Base-by-base conservation (phyloP, 2,113 vertebrate genomes). In the Galbula dea region DNA sequence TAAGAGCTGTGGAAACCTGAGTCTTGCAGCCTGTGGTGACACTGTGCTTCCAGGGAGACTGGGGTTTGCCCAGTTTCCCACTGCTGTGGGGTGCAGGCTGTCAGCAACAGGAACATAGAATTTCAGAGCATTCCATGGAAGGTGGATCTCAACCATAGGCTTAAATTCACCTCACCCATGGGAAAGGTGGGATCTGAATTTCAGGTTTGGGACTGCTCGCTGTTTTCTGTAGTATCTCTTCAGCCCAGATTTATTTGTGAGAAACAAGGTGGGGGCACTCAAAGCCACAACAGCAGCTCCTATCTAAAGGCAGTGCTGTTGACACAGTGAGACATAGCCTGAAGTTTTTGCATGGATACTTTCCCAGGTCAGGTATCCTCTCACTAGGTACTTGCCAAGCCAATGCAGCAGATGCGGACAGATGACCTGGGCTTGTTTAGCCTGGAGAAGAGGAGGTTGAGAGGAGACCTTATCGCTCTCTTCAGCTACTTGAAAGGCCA, bases 321-420 rank as follows among this genome's bases (percentile, higher is more conserved):
- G 26, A n/a, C 32, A 10, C 0, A 51, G 49, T 66, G 67, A 93
- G 54, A n/a, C 76, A 32, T 2, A 74, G 27, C 19, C 62, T 19
- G 29, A 54, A n/a, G 27, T 5, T 77, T 54, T 12, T 34, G 13
- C 74, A 37, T 0, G 0, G 45, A 3, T 32, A 5, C 21, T 57
- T 52, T 71, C 32, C 58, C 58, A 36, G 49, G 21, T 10, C 57
- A 37, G 45, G 54, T 20, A 11, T 45, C 69, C 83, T 15, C 6
- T n/a, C 68, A 12, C 41, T n/a, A 3, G 4, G 23, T 7, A 2
- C 39, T 71, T 6, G 1, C 79, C 43, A 65, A 52, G 57, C 51
- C 58, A 75, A 61, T 4, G 9, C 62, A 90, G 73, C 74, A 71
- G 71, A 73, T 46, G 51, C n/a, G 51, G 79, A 45, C 54, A 27